These are phyloP conservation scores for Lemur catta DNA, from an alignment of 2,797 vertebrate genomes.

Conservation along the genomic window DNA sequence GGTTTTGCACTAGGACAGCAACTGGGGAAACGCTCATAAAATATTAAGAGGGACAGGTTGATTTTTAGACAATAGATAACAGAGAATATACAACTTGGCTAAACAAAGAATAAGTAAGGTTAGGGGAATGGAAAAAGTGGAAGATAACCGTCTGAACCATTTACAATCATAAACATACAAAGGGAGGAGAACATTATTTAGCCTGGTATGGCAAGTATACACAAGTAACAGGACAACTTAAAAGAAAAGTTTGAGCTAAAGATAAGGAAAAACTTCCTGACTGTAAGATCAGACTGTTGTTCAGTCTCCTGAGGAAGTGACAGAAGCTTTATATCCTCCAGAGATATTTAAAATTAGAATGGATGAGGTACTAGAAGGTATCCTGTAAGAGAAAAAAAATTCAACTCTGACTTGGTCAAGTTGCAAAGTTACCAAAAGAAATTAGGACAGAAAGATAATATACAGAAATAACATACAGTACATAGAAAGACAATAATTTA, in stretches of 20 bases:
- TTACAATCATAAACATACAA: conserved; percentile 54
- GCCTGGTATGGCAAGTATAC: conserved; percentile 45
- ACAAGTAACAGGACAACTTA: conserved; percentile 56
- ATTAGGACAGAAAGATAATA: conserved; percentile 17
- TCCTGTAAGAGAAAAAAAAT: conserved; percentile 42
- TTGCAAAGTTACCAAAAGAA: conserved; percentile 27
- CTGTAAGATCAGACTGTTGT: conserved; percentile 30
- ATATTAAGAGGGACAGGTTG: conserved; percentile 13
- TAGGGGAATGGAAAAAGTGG: neutral
- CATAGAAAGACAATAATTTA: neutral
- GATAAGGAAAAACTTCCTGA: conserved; percentile 65
- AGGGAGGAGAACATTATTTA: conserved; percentile 42
- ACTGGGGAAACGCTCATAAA: conserved; percentile 7
- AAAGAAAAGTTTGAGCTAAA: conserved; percentile 56
- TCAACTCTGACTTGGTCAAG: neutral
- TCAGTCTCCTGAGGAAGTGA: conserved; percentile 68
- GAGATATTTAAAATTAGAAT: conserved; percentile 66
- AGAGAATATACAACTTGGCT: conserved; percentile 19
- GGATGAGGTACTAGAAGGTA: conserved; percentile 49
- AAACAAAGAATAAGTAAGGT: conserved; percentile 43
- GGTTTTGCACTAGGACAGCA: neutral
- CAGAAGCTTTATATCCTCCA: conserved; percentile 54
- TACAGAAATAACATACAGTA: neutral
- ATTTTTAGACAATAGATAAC: conserved; percentile 42
- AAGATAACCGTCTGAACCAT: neutral